phyloP scores from a whole-genome alignment of 2,113 vertebrate genomes.

The Onychostruthus taczanowskii region DNA sequence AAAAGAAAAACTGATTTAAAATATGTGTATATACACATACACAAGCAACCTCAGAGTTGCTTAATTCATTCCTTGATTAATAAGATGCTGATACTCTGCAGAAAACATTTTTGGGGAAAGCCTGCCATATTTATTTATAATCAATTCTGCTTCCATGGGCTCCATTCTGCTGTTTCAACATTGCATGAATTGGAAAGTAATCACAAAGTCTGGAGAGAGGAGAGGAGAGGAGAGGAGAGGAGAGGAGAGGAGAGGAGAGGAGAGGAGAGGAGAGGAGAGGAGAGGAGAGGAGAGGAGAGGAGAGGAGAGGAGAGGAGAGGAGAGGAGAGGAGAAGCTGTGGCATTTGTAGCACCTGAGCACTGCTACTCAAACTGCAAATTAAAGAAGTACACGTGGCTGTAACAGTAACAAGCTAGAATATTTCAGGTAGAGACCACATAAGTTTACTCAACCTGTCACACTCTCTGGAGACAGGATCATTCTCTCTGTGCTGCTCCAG shows the following conservation, averaged over 20 bases:
- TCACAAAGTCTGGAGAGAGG: not conserved
- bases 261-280: too few species aligned
- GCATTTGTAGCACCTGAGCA: not conserved
- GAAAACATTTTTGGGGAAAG: not conserved
- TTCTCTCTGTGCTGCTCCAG: not conserved
- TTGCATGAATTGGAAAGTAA: not conserved
- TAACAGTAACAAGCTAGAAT: not conserved
- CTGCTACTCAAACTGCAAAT: not conserved
- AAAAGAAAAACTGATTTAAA: not conserved
- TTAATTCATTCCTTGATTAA: not conserved
- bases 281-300: too few species aligned
- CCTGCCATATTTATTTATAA: not conserved
- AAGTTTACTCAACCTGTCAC: not conserved
- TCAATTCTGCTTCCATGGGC: not conserved
- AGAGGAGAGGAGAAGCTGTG: not conserved
- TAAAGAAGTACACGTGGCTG: not conserved
- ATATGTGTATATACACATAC: not conserved
- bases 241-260: too few species aligned
- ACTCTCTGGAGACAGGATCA: not conserved
- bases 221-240: not conserved
- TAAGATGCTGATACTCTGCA: not conserved
- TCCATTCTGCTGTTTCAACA: not conserved
- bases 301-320: not conserved
- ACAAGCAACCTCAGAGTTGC: not conserved
- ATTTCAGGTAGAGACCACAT: rapidly evolving